Percentiles rank a stretch among this genome's conserved stretches.
Evolutionary conservation across 2,888 invertebrate species (phyloP).

Genomic region (Tubiluchus corallicola): DNA sequence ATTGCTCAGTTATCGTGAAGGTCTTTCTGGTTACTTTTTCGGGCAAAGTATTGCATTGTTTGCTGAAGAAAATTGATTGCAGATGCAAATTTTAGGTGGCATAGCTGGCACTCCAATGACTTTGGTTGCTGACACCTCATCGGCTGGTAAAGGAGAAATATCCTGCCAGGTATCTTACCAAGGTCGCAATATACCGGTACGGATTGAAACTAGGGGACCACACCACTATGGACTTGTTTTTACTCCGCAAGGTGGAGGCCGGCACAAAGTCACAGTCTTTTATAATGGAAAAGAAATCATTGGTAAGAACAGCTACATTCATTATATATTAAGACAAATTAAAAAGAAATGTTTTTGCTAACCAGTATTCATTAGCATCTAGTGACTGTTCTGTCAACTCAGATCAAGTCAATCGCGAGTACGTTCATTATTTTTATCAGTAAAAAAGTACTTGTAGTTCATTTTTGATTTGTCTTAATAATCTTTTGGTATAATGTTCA

Average conservation of each 20-base stretch:
- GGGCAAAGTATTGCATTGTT: too few species aligned
- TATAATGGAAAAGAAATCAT: slow-evolving; percentile 79
- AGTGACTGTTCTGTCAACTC: too few species aligned
- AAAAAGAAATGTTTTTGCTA: too few species aligned
- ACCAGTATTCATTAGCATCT: too few species aligned
- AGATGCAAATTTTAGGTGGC: too few species aligned
- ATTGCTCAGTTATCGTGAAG: too few species aligned
- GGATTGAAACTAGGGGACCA: slow-evolving; percentile 48
- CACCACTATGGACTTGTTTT: slow-evolving; percentile 37
- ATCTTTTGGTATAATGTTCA: slow-evolving; percentile 6
- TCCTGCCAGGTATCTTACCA: slow-evolving; percentile 17
- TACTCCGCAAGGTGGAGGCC: slow-evolving; percentile 38
- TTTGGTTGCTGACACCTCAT: slow-evolving; percentile 21
- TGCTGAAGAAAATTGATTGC: too few species aligned
- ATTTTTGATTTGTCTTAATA: neutral
- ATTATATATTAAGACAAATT: too few species aligned
- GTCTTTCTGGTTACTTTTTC: too few species aligned
- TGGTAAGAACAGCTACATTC: too few species aligned
- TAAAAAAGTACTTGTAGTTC: neutral
- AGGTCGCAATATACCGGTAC: slow-evolving; percentile 40
- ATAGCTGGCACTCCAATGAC: slow-evolving; percentile 24
- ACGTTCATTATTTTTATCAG: too few species aligned
- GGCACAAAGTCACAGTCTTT: slow-evolving; percentile 63
- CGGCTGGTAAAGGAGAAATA: slow-evolving; percentile 21
- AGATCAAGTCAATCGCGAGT: too few species aligned